phyloP scores from a whole-genome alignment of 2,888 invertebrate genomes.

The Sphaeridia pumilis region DNA sequence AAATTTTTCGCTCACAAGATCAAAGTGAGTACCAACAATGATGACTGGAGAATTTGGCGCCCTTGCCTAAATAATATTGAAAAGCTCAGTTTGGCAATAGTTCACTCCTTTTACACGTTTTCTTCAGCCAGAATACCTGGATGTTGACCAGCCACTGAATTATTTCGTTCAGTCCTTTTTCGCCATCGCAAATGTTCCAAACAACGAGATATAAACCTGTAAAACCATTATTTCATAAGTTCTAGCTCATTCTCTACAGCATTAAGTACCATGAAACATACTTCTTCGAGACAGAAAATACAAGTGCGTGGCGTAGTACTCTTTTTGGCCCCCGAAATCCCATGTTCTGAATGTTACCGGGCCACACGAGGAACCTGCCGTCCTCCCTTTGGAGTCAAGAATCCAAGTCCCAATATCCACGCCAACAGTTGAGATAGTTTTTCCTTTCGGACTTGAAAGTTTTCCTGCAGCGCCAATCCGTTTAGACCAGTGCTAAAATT shows the following conservation, averaged over 20 bases:
- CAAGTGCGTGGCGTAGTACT: conserved; percentile 97
- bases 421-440: conserved; percentile 87
- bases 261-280: conserved; percentile 1
- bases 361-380: conserved; percentile 51
- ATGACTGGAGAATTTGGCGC: conserved; percentile 94
- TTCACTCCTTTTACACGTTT: neutral
- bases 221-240: neutral
- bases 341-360: conserved; percentile 88
- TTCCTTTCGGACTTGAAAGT: conserved; percentile 52
- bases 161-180: conserved; percentile 77
- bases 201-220: conserved; percentile 70
- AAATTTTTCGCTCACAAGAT: conserved; percentile 58
- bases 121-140: conserved; percentile 45
- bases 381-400: conserved; percentile 71
- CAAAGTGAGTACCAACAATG: conserved; percentile 93
- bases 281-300: conserved; percentile 93
- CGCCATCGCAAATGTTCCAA: conserved; percentile 88
- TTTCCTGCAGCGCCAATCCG: conserved; percentile 57
- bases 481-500: conserved; percentile 73
- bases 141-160: conserved; percentile 94
- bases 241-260: neutral
- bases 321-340: conserved; percentile 98
- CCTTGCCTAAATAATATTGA: conserved; percentile 52
- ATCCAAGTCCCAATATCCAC: conserved; percentile 95
- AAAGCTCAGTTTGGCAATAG: neutral